A percentile compares a stretch with the other conserved stretches of the same genome.
Conservation (phyloP, 1,140 invertebrate genomes). For the Hycleus cichorii region DNA sequence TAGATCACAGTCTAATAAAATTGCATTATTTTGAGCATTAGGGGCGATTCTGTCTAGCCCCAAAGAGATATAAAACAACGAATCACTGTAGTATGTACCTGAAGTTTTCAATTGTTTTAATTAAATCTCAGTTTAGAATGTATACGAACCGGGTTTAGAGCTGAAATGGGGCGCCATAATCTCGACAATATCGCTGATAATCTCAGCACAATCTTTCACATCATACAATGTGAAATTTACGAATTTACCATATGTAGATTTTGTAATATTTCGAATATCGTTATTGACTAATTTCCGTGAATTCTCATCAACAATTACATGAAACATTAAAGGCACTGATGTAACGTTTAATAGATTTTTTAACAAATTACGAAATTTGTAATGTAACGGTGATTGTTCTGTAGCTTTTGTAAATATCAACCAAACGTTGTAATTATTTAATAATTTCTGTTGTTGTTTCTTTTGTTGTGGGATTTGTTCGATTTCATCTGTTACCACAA, state of each 20-base stretch:
- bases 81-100: slow-evolving; percentile 75
- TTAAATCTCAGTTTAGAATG: slow-evolving; percentile 3
- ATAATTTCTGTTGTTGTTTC: neutral
- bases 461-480: neutral
- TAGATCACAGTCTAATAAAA: slow-evolving; percentile 75
- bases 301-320: slow-evolving; percentile 60
- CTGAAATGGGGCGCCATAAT: slow-evolving; percentile 70
- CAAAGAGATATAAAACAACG: slow-evolving; percentile 73
- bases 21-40: slow-evolving; percentile 50
- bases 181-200: slow-evolving; percentile 57
- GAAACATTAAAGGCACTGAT: slow-evolving; percentile 51
- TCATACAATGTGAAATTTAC: slow-evolving; percentile 50
- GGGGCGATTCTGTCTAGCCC: slow-evolving; percentile 66
- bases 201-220: slow-evolving; percentile 51
- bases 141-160: slow-evolving; percentile 53
- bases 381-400: slow-evolving; percentile 30
- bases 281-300: slow-evolving; percentile 56
- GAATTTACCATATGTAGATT: slow-evolving; percentile 32
- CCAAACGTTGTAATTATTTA: slow-evolving; percentile 36
- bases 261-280: slow-evolving; percentile 45
- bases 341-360: slow-evolving; percentile 34
- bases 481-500: neutral
- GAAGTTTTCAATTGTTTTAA: slow-evolving; percentile 26
- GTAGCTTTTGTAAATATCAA: slow-evolving; percentile 39
- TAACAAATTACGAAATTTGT: slow-evolving; percentile 36